phyloP scores from a whole-genome alignment of 2,113 vertebrate genomes.

The Oryzias celebensis region DNA sequence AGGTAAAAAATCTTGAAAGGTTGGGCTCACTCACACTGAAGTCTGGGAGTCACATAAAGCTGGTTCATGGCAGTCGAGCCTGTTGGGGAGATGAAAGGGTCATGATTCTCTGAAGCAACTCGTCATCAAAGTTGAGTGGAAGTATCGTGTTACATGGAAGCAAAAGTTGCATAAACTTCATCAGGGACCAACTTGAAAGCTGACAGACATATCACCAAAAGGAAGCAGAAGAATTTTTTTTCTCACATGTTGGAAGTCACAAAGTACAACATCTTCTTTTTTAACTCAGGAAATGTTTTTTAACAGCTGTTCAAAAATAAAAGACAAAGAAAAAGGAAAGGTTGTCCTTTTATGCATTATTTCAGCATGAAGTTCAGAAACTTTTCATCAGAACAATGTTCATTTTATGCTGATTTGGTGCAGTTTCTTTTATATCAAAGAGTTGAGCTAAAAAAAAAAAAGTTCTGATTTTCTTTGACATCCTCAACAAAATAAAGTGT shows the following conservation, averaged over 20 bases:
- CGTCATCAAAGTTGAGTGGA: background rate
- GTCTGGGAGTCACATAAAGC: no score
- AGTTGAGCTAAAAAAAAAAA: no score
- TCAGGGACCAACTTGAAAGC: slow-evolving; percentile 2
- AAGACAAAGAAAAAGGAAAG: no score
- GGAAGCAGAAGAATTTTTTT: background rate
- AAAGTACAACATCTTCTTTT: background rate
- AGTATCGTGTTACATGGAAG: background rate
- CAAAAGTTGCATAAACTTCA: background rate
- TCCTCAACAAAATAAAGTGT: no score
- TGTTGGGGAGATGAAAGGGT: background rate
- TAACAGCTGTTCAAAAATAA: no score
- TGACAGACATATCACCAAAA: background rate
- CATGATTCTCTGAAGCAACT: slow-evolving; percentile 10
- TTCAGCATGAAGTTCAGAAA: no score
- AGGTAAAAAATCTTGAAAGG: background rate
- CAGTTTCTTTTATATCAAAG: no score
- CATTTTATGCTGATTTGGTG: no score
- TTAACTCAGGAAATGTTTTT: background rate
- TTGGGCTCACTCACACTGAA: background rate
- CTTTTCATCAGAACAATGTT: no score
- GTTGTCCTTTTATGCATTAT: no score
- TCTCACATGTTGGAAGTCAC: background rate
- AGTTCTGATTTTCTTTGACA: no score
- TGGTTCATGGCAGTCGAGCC: background rate